These are phyloP conservation scores for Plotosus lineatus DNA, from an alignment of 2,113 vertebrate genomes.

Conservation along the genomic window DNA sequence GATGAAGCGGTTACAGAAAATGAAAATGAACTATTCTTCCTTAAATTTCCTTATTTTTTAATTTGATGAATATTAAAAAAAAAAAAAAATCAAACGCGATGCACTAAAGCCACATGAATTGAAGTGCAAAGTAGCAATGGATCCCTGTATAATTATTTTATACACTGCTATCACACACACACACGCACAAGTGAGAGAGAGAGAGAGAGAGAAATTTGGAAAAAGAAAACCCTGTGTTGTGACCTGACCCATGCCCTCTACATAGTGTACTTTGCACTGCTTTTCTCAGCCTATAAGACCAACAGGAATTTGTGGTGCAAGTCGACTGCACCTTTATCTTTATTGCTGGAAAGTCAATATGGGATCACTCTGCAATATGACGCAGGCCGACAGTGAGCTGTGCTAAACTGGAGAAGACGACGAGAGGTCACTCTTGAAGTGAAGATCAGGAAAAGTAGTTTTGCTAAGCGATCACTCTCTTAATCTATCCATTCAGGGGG, in stretches of 20 bases:
- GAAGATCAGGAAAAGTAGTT: slow-evolving; percentile 35
- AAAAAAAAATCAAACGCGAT: too few species aligned
- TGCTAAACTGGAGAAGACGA: slow-evolving; percentile 18
- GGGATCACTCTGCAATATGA: slow-evolving; percentile 21
- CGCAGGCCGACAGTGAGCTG: not conserved
- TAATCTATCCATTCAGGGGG: slow-evolving; percentile 53
- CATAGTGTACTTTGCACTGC: not conserved
- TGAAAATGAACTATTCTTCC: too few species aligned
- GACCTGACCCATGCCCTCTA: not conserved
- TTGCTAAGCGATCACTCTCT: slow-evolving; percentile 45
- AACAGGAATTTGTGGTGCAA: slow-evolving; percentile 3
- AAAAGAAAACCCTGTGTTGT: not conserved
- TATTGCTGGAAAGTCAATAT: slow-evolving; percentile 41
- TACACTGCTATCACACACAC: too few species aligned
- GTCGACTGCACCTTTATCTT: not conserved
- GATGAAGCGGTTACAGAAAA: too few species aligned
- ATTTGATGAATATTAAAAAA: too few species aligned
- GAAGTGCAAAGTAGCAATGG: too few species aligned
- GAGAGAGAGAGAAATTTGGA: not conserved
- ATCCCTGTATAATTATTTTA: too few species aligned
- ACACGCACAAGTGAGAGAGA: too few species aligned
- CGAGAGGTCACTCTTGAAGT: slow-evolving; percentile 23
- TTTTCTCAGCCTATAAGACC: not conserved
- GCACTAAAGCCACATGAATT: too few species aligned
- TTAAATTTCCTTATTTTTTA: too few species aligned